Evolutionary conservation across 2,113 vertebrate species (phyloP), one percentile per base, ranked within the genome.

Genomic region (Misgurnus mizolepis): DNA sequence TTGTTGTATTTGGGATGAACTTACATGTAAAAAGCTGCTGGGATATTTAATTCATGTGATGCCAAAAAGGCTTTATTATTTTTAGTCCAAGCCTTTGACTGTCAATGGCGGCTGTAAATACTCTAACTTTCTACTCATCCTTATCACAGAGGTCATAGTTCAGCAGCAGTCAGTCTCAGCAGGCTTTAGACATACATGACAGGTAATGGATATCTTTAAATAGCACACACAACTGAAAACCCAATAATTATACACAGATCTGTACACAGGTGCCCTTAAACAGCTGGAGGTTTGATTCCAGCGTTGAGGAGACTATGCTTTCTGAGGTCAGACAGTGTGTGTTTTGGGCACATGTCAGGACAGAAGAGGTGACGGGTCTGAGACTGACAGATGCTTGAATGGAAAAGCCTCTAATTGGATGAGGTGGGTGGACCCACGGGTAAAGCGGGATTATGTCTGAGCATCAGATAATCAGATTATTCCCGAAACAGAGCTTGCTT

Each of bases 401-500:
- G 91, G 94, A 92, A 95, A 95, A 95, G 93, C 89, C 86, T 81
- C 91, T 96, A 97, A 97, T 92, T 93, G 94, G 96, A 96, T 97
- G 94, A 96, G 88, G 90, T 83, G 85, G 90, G 88, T 81, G 90
- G 88, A 90, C 89, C 94, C 76, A 79, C 91, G 89, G 93, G 92
- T 93, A 95, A 90, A 95, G 92, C 88, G 88, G 94, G 96, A 96
- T 98, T 97, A 98, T 89, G 93, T 95, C 94, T 94, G 93, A 97
- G 92, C 85, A 91, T 88, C 87, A 95, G 94, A 94, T 96, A 95
- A 97, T 92, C 89, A 94, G 96, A 96, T 98, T 96, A 96, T 94
- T 94, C 94, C 93, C 87, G 90, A 95, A 94, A 93, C 90, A 87
- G 91, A 88, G 89, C 87, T 87, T 90, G 88, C 87, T 90, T 89